Base-by-base conservation (phyloP, 2,888 invertebrate species). In the Cosmopolites sordidus region DNA sequence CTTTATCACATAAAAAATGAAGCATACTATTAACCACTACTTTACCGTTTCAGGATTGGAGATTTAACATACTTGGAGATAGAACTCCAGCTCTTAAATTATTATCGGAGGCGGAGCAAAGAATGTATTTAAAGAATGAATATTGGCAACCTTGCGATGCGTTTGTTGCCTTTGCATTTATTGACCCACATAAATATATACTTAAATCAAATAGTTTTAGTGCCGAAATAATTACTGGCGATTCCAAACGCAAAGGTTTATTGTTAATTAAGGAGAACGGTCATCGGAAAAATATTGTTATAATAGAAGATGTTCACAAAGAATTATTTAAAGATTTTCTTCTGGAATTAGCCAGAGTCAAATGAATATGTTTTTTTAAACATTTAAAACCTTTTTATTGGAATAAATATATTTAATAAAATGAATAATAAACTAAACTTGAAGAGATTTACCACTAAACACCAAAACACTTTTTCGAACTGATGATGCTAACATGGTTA, bases 31-130 rank as follows among this genome's bases (percentile, higher is more conserved):
- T n/a, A n/a, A n/a, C n/a, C n/a, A n/a, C n/a, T n/a, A n/a, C n/a
- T n/a, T n/a, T n/a, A n/a, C n/a, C n/a, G n/a, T 33, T 33, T 33
- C 58, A 83, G 82, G 69, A 75, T 15, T 83, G 82, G 80, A 73
- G 82, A 2, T 63, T 68, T 1, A 64, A 77, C 11, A 69, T 69
- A 0, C 69, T 82, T 5, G 81, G 78, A 0, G 62, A 61, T 0
- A 59, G 73, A 8, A 73, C 73, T 2, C 67, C 72, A 16, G 68
- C 69, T 5, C 70, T 80, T 1, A 62, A 74, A 9, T 71, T 83
- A 37, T 61, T 83, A 37, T 80, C 80, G 59, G 66, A 71, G 54
- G 77, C 76, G 1, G 83, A 83, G 56, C 51, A 59, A 56, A 65
- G 58, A 11, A 59, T 67, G n/a, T 52, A 49, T 11, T 12, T n/a